Base-by-base conservation (phyloP, 2,888 invertebrate species). In the Sepioteuthis lessoniana region DNA sequence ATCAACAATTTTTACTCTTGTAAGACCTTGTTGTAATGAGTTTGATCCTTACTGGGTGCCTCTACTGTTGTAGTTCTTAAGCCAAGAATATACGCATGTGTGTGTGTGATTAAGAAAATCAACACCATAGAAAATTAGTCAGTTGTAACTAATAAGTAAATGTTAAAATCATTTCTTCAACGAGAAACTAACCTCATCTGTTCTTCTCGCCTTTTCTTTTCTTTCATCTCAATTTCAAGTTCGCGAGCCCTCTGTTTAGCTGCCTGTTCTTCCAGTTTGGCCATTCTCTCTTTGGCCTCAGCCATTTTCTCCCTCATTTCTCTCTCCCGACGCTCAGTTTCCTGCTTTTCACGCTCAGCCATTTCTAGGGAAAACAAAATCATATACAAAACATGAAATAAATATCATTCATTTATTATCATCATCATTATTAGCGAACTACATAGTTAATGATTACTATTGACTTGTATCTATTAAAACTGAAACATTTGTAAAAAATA, bases 181-280 rank as follows among this genome's bases (percentile, higher is more conserved):
- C n/a, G n/a, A 76, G 19, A 76, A 35, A 35, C 76, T 76, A 13
- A 76, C 76, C 46, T 90, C 76, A 47, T 42, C 90, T 55, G 35
- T 37, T 96, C 96, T 93, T 96, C 96, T 55, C 95, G 94, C 46
- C 94, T 95, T 94, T 95, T 95, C 10, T 95, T 95, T 94, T 96
- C 96, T 47, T 96, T 94, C 94, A 96, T 96, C 94, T 97, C 97
- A 37, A 97, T 96, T 94, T 97, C 97, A 60, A 94, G 94, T 93
- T 97, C 97, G n/a, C 96, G 95, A 94, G 96, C 96, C 38, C 95
- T 94, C 95, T 97, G 97, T 94, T 96, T 97, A 31, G 95, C 96
- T 28, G 96, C 96, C 55, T 96, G 96, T 94, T 96, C 97, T 94
- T 97, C 96, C 90, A 97, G 95, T 94, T 96, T 96, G n/a, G 95